phyloP scores from a whole-genome alignment of 2,797 vertebrate genomes.

The Muscicapa comitata region DNA sequence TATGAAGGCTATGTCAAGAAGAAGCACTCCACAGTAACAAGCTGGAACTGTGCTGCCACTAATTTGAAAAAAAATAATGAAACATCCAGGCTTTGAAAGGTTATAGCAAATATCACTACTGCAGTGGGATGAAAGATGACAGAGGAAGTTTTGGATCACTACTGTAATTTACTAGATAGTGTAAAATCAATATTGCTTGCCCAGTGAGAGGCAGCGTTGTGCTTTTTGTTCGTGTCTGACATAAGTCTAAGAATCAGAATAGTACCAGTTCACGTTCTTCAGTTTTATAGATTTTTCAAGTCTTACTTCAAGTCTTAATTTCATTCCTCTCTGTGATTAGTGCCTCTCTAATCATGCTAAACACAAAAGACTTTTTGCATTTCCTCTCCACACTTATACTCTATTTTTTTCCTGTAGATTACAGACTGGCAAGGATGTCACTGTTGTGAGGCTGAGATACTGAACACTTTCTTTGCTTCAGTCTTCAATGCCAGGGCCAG shows the following conservation, averaged over 20 bases:
- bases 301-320: not conserved
- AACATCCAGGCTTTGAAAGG: not conserved
- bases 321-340: not conserved
- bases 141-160: not conserved
- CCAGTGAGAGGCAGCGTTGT: not conserved
- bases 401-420: not conserved
- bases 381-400: not conserved
- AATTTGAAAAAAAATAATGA: not conserved
- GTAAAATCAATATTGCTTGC: not conserved
- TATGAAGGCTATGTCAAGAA: not conserved
- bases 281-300: not conserved
- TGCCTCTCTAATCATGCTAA: not conserved
- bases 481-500: not conserved
- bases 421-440: not conserved
- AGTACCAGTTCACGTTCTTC: not conserved
- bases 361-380: not conserved
- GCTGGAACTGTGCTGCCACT: not conserved
- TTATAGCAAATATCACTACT: not conserved
- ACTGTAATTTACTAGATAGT: not conserved
- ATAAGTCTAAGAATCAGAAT: not conserved
- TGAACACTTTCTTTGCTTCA: not conserved
- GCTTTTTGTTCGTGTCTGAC: not conserved
- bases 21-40: not conserved
- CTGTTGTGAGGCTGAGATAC: not conserved
- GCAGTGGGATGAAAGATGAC: not conserved